phyloP scores from a whole-genome alignment of 2,888 invertebrate genomes.

The Agrochola lota region DNA sequence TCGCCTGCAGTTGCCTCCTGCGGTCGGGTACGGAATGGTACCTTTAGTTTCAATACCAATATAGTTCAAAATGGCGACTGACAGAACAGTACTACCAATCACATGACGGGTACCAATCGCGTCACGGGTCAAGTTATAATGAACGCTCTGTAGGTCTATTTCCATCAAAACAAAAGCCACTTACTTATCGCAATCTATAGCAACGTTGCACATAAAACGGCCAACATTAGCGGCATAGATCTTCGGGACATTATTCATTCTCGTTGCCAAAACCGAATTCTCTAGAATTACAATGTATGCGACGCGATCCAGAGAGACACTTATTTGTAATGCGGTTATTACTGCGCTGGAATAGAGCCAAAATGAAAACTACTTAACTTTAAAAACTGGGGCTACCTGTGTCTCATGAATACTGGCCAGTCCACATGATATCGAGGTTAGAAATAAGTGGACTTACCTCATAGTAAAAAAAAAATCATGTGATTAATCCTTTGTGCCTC shows the following conservation, averaged over 20 bases:
- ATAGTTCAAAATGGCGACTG: too few species aligned
- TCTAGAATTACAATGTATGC: constrained; percentile 71
- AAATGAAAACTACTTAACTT: constrained; percentile 77
- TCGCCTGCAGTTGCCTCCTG: too few species aligned
- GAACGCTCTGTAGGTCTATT: background rate
- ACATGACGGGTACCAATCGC: too few species aligned
- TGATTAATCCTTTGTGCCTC: background rate
- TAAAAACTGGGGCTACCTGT: constrained; percentile 81
- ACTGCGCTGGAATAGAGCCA: constrained; percentile 80
- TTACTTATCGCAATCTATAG: constrained; percentile 51
- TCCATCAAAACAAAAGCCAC: constrained; percentile 29
- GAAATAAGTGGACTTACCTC: constrained; percentile 32
- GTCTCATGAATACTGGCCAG: constrained; percentile 70
- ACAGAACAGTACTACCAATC: too few species aligned
- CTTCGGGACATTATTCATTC: constrained; percentile 63
- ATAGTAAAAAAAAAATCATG: background rate
- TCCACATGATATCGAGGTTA: constrained; percentile 53
- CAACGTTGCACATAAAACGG: constrained; percentile 59
- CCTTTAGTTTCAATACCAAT: too few species aligned
- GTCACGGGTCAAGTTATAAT: too few species aligned
- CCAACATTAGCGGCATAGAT: constrained; percentile 62
- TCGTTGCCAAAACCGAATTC: constrained; percentile 68
- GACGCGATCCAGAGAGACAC: constrained; percentile 72
- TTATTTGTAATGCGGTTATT: constrained; percentile 83
- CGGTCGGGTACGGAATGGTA: too few species aligned